Base-by-base conservation (phyloP, 2,797 vertebrate genomes). In the Gephyroberyx darwinii region DNA sequence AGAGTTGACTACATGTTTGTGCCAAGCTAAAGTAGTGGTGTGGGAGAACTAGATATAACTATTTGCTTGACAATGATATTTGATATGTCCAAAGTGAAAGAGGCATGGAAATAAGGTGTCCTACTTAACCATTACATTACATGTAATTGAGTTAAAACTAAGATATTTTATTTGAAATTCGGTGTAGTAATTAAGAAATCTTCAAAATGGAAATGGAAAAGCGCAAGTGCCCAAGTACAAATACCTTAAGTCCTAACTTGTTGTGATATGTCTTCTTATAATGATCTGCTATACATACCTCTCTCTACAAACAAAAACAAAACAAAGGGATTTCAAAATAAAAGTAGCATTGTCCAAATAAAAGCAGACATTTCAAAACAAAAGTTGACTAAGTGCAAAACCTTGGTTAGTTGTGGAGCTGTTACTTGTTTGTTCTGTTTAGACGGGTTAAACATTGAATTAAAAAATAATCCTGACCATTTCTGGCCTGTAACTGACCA, bases 111-210 rank as follows among this genome's bases (percentile, higher is more conserved):
- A 65, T 58, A 3, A 47, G 1, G 5, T 64, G 1, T n/a, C 30
- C 47, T 69, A 20, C 47, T 69, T 31, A 58, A 52, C 45, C 56
- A 5, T 39, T 0, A 19, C 47, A 17, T 63, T 39, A 16, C 37
- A 74, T 4, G 1, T 7, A 39, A 1, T 61, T 1, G 8, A 12
- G 8, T 0, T 51, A 22, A 59, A 63, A 41, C 13, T 43, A 16
- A 1, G 2, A 14, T 43, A 43, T 58, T 60, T 50, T n/a, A 2
- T 45, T 74, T 67, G 41, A 58, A 16, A 54, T 72, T 19, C 69
- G 10, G 1, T 45, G 16, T 5, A 9, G 1, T 41, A 22, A 41
- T 39, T 30, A 66, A 60, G 5, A 43, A 43, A 14, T 13, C 41
- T 4, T 43, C 71, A 9, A 58, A 60, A 72, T 22, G 61, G 10